A percentile compares a stretch with the other conserved stretches of the same genome.
Conservation (phyloP, 2,113 vertebrate genomes). For the Tachuris rubrigastra region DNA sequence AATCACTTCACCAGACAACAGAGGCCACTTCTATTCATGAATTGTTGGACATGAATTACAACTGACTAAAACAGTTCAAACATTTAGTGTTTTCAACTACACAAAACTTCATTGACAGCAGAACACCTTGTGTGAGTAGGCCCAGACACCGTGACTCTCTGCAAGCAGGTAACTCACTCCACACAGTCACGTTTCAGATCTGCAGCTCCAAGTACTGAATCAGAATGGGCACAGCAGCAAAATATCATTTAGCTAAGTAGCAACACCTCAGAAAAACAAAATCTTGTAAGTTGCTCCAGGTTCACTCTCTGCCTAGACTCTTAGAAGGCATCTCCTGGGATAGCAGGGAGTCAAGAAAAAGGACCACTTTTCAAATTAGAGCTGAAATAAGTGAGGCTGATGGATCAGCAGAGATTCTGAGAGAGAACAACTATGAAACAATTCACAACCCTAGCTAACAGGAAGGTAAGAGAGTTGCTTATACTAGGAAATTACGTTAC, state of each 20-base stretch:
- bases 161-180: not conserved
- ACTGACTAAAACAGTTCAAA: not conserved
- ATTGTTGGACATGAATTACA: fast-evolving
- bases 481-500: not conserved
- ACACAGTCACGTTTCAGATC: fast-evolving
- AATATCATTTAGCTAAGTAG: not conserved
- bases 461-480: not conserved
- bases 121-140: fast-evolving
- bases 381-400: not conserved
- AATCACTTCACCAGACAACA: not conserved
- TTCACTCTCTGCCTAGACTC: not conserved
- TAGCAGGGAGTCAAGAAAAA: not conserved
- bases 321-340: not conserved
- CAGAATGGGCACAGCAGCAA: fast-evolving
- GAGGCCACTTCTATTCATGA: not conserved
- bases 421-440: not conserved
- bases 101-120: not conserved
- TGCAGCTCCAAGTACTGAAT: fast-evolving
- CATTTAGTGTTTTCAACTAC: not conserved
- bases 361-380: not conserved
- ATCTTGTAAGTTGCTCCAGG: not conserved
- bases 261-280: not conserved
- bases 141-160: not conserved
- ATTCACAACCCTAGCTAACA: not conserved
- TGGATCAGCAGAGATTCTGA: not conserved